Base-by-base conservation (phyloP, 2,113 vertebrate species). In the Macheiramphus alcinus region DNA sequence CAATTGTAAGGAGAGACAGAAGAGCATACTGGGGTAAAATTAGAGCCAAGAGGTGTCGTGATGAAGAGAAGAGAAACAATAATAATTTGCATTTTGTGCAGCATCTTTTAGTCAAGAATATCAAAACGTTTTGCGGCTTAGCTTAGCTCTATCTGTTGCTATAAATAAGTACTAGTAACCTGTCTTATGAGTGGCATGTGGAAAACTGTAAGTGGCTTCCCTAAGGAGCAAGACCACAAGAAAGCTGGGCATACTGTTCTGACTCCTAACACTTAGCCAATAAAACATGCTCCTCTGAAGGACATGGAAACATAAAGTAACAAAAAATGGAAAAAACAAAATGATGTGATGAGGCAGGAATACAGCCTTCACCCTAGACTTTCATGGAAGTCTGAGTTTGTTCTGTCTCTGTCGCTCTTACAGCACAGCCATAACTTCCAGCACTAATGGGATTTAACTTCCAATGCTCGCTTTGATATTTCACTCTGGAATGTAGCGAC, bases 41-140 rank as follows among this genome's bases (percentile, higher is more conserved):
- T 82, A 56, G 25, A 91, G 90, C 70, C 90, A 93, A 91, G 73
- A 72, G 4, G 15, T 92, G 52, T 71, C 72, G 72, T n/a, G 76
- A 89, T n/a, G 47, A 88, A 94, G 61, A 90, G 55, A 50, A 82
- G 32, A 84, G 45, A 94, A 93, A 85, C 78, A 91, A 75, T 81
- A 82, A 87, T 52, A 74, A 93, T 81, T 89, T 91, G 40, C 80
- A 91, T 96, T 94, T 93, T 94, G 11, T 81, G 19, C 19, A 79
- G 34, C 65, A 86, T 23, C 36, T 91, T 75, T 94, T 85, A 90
- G 62, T 86, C 27, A 90, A 82, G 87, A 85, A 85, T 86, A 87
- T 62, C 68, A 48, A 68, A 75, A 61, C 38, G 78, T 13, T 84
- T 94, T 53, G 19, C 56, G 84, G 43, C 27, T 80, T 52, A 91